phyloP scores from a whole-genome alignment of 2,113 vertebrate species.

The Colinus virginianus region DNA sequence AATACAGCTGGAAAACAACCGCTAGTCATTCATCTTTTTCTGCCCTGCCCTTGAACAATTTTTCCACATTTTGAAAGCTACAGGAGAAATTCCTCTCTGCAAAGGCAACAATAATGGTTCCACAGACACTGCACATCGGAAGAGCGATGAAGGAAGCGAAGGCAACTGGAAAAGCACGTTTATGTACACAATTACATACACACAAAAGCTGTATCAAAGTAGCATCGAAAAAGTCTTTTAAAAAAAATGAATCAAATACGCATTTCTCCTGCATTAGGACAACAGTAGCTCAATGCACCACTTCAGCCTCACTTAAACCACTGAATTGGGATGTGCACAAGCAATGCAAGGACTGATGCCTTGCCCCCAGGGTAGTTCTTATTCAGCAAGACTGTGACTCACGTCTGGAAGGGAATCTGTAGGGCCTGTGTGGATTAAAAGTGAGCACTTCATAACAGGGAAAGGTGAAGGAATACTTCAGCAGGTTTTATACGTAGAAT shows the following conservation, averaged over 20 bases:
- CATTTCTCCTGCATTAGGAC: not conserved
- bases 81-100: not conserved
- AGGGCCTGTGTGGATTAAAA: not conserved
- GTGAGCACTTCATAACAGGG: not conserved
- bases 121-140: not conserved
- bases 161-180: rapidly evolving
- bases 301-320: not conserved
- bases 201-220: not conserved
- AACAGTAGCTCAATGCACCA: not conserved
- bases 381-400: not conserved
- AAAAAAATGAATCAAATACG: conserved; percentile 14
- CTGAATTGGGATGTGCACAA: not conserved
- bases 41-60: conserved; percentile 53
- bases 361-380: not conserved
- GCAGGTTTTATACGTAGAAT: not conserved
- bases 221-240: not conserved
- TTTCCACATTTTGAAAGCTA: conserved; percentile 44
- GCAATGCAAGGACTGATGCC: not conserved
- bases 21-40: conserved; percentile 44
- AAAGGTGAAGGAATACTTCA: not conserved
- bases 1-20: conserved; percentile 49
- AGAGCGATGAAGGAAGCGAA: not conserved
- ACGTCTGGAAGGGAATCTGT: not conserved
- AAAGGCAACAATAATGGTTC: not conserved
- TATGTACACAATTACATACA: not conserved